Conservation (phyloP, 2,888 invertebrate species). For the Lamellibrachia columna region DNA sequence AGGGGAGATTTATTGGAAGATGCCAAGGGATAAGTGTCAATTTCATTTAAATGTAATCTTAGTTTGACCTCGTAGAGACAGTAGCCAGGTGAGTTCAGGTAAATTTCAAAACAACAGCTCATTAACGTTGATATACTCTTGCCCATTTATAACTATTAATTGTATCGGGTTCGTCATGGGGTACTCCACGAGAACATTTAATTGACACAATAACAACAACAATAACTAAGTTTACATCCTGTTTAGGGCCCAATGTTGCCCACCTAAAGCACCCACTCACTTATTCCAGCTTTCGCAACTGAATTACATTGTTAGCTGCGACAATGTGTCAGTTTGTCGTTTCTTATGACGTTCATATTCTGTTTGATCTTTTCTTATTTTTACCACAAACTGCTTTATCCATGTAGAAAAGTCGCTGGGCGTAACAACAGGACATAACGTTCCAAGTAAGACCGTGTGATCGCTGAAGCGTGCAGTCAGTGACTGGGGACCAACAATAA, state of each 20-base stretch:
- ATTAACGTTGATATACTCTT: not conserved
- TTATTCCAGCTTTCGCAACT: not conserved
- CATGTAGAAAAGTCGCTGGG: not conserved
- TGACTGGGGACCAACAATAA: not conserved
- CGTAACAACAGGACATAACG: no score
- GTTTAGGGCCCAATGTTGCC: not conserved
- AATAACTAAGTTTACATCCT: conserved; percentile 5
- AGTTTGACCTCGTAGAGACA: not conserved
- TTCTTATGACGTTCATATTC: not conserved
- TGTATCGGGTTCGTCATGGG: not conserved
- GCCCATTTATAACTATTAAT: not conserved
- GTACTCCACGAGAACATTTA: not conserved
- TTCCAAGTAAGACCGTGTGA: not conserved
- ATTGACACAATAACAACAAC: not conserved
- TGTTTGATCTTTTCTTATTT: not conserved
- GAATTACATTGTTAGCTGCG: not conserved
- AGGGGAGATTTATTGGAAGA: not conserved
- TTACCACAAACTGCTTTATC: not conserved
- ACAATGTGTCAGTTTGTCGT: not conserved
- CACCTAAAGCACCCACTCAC: not conserved
- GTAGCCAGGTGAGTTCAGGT: not conserved
- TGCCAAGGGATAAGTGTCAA: not conserved
- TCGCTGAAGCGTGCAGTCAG: not conserved
- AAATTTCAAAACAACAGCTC: not conserved
- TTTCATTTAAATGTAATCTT: conserved; percentile 3